These are phyloP conservation scores for Leptodactylus fuscus DNA, from an alignment of 2,113 vertebrate species.

Conservation along the genomic window DNA sequence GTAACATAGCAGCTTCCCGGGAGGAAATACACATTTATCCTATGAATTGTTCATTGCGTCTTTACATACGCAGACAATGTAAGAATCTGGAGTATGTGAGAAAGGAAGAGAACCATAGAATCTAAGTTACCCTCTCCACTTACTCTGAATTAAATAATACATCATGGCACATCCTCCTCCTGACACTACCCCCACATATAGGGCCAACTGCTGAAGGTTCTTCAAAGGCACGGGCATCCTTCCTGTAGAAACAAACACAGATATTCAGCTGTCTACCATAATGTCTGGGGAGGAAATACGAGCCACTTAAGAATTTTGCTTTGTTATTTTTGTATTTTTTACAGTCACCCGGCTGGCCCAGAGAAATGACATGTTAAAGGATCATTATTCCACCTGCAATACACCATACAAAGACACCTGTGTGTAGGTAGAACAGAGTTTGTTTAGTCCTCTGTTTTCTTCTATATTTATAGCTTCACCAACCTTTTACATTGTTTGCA, in stretches of 20 bases:
- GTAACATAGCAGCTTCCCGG: background rate
- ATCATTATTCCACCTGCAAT: background rate
- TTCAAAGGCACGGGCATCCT: conserved; percentile 75
- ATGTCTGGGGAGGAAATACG: background rate
- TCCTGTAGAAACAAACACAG: conserved; percentile 62
- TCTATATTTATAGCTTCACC: background rate
- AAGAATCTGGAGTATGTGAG: background rate
- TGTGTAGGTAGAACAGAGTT: background rate
- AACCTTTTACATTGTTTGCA: background rate
- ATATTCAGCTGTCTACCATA: conserved; percentile 52
- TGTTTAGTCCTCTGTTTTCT: background rate
- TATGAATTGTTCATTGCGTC: background rate
- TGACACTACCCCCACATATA: conserved; percentile 79
- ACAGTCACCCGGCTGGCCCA: background rate
- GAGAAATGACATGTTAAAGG: background rate
- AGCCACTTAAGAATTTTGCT: background rate
- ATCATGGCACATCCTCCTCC: conserved; percentile 76
- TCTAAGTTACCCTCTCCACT: conserved; percentile 56
- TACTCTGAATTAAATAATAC: conserved; percentile 85
- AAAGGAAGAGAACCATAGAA: background rate
- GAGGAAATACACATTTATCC: background rate
- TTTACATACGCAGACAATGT: background rate
- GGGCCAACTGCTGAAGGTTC: conserved; percentile 79
- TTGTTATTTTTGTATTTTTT: background rate
- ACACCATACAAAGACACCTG: background rate